These are phyloP conservation scores for Drosophila paramelanica DNA, from an alignment of 2,888 invertebrate species.

Conservation along the genomic window DNA sequence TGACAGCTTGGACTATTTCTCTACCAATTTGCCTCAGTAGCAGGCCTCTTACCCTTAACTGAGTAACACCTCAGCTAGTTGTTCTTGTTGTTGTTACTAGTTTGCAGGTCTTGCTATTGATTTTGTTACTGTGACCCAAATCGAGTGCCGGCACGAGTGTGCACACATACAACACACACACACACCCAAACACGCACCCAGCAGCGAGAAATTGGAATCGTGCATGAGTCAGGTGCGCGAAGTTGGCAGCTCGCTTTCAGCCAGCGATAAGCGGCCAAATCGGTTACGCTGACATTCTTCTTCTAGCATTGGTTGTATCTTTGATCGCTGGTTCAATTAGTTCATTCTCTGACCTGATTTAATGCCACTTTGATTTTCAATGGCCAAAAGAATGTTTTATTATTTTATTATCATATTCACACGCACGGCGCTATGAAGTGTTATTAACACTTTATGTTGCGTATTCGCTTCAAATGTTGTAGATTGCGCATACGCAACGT, in stretches of 20 bases:
- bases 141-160: slow-evolving; percentile 26
- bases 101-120: slow-evolving; percentile 57
- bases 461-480: slow-evolving; percentile 27
- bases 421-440: slow-evolving; percentile 38
- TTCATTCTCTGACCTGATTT: slow-evolving; percentile 51
- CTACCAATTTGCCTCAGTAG: slow-evolving; percentile 5
- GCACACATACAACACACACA: slow-evolving; percentile 17
- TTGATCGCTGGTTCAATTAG: slow-evolving; percentile 20
- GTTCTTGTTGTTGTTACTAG: slow-evolving; percentile 22
- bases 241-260: slow-evolving; percentile 3
- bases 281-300: neutral
- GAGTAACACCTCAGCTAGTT: neutral
- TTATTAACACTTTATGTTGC: slow-evolving; percentile 60
- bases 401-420: slow-evolving; percentile 27
- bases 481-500: slow-evolving; percentile 51
- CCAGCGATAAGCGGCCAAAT: no score
- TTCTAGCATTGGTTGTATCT: neutral
- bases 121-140: slow-evolving; percentile 71
- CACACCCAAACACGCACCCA: slow-evolving; percentile 6
- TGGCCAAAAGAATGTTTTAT: slow-evolving; percentile 3
- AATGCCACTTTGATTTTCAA: slow-evolving; percentile 25
- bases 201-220: slow-evolving; percentile 26
- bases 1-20: neutral
- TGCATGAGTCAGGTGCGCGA: slow-evolving; percentile 63
- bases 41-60: neutral